Base-by-base conservation (phyloP, 35 echinoderm and acorn worm species). In the Chiridota heheva region DNA sequence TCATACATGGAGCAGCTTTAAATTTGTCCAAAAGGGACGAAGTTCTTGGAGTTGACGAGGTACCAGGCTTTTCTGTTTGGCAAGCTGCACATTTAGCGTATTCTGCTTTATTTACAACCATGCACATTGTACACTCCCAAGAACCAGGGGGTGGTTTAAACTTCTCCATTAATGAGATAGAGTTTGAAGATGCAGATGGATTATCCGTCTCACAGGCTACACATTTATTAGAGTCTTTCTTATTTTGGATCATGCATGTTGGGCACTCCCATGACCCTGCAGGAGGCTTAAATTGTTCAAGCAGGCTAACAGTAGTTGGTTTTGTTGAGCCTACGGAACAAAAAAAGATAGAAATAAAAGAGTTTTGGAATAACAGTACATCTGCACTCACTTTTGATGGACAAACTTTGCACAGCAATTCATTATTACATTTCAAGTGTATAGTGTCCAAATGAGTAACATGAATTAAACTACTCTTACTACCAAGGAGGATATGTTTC, bases 221-320 rank as follows among this genome's bases (percentile, higher is more conserved):
- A 64, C 93, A 91, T 29, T 83, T 87, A 43, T 57, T 40, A 26
- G 34, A 53, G 10, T 91, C 53, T 13, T 69, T 33, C 24, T 87
- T 78, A 58, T 96, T 96, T 36, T 72, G 60, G 16, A 96, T 38
- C 58, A 63, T 26, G 46, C 88, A 96, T 1, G 69, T 53, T 63
- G 79, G 45, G 40, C 93, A 96, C n/a, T 76, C 61, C 93, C 88
- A 91, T 20, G 88, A 77, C 38, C 82, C 89, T 17, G 51, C 27
- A 0, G 78, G 44, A 1, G 89, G 88, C 56, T 91, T 97, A 76
- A 91, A 91, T 56, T 88, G 63, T 31, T 88, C 91, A 24, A 64
- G 78, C 12, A n/a, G n/a, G n/a, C n/a, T n/a, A n/a, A n/a, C n/a
- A n/a, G n/a, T n/a, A n/a, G n/a, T n/a, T n/a, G n/a, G n/a, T n/a